A percentile compares a stretch with the other conserved stretches of the same genome.
phyloP scores from a whole-genome alignment of 2,797 vertebrate genomes.

The Silurus lanzhouensis region DNA sequence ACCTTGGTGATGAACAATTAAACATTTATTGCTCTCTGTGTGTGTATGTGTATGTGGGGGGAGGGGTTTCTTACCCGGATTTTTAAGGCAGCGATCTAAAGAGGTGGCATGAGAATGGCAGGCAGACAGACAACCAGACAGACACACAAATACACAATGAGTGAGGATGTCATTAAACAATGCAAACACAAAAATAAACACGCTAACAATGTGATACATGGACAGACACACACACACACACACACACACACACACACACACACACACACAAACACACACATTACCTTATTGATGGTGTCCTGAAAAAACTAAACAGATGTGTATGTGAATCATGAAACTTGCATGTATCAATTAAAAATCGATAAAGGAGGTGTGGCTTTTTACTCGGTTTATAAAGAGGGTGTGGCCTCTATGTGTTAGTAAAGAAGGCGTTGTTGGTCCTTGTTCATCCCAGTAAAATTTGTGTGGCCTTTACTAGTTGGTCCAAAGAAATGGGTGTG shows the following conservation, averaged over 20 bases:
- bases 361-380: no score
- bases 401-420: no score
- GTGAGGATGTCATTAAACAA: neutral
- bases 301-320: neutral
- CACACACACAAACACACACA: neutral
- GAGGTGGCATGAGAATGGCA: slow-evolving; percentile 64
- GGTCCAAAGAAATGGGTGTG: no score
- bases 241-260: slow-evolving; percentile 12
- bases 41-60: neutral
- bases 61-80: slow-evolving; percentile 74
- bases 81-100: slow-evolving; percentile 80
- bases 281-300: neutral
- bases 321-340: no score
- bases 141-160: slow-evolving; percentile 18
- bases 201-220: neutral
- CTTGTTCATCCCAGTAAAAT: no score
- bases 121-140: slow-evolving; percentile 54
- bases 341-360: no score
- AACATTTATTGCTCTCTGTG: neutral
- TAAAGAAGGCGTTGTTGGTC: no score
- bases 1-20: neutral
- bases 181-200: neutral
- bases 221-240: neutral
- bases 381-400: no score
- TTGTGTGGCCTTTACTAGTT: no score